Evolutionary conservation across 2,888 invertebrate species (phyloP).

Genomic region (Drosophila nr. perissopoda): DNA sequence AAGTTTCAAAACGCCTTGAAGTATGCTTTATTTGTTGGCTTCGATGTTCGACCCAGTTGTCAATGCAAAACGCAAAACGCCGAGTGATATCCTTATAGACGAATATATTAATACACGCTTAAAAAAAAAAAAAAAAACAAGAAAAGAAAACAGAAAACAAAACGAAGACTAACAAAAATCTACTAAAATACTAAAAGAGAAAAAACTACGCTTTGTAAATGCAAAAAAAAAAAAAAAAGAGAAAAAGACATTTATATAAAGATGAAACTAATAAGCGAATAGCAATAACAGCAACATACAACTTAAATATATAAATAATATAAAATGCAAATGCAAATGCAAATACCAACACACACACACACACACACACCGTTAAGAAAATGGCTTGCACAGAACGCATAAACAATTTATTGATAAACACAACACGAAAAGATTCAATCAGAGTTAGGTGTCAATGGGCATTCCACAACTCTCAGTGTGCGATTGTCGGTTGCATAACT

Average conservation of each 20-base stretch:
- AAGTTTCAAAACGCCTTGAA: slow-evolving; percentile 62
- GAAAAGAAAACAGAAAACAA: slow-evolving; percentile 23
- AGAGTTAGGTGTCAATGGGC: slow-evolving; percentile 82
- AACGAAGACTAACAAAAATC: slow-evolving; percentile 27
- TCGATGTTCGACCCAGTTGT: slow-evolving; percentile 61
- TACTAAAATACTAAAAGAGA: slow-evolving; percentile 23
- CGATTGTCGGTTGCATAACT: slow-evolving; percentile 83
- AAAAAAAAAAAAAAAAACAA: slow-evolving; percentile 8
- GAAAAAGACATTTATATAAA: slow-evolving; percentile 37
- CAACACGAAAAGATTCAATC: slow-evolving; percentile 78
- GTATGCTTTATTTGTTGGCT: slow-evolving; percentile 71
- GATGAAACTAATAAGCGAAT: slow-evolving; percentile 38
- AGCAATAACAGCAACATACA: slow-evolving; percentile 39
- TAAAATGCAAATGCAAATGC: slow-evolving; percentile 56
- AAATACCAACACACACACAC: slow-evolving; percentile 33
- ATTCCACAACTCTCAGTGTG: slow-evolving; percentile 74
- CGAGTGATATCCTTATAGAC: slow-evolving; percentile 82
- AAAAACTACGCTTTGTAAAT: slow-evolving; percentile 74
- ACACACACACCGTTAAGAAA: slow-evolving; percentile 46
- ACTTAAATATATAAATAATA: slow-evolving; percentile 48
- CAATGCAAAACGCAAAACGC: slow-evolving; percentile 49
- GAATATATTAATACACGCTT: slow-evolving; percentile 84
- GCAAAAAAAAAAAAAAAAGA: slow-evolving; percentile 46
- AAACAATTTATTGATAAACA: slow-evolving; percentile 35
- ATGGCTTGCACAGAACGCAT: slow-evolving; percentile 64